A percentile compares a stretch with the other conserved stretches of the same genome.
These are phyloP conservation scores for Dromius quadrimaculatus DNA, from an alignment of 2,888 invertebrate genomes.

Conservation along the genomic window DNA sequence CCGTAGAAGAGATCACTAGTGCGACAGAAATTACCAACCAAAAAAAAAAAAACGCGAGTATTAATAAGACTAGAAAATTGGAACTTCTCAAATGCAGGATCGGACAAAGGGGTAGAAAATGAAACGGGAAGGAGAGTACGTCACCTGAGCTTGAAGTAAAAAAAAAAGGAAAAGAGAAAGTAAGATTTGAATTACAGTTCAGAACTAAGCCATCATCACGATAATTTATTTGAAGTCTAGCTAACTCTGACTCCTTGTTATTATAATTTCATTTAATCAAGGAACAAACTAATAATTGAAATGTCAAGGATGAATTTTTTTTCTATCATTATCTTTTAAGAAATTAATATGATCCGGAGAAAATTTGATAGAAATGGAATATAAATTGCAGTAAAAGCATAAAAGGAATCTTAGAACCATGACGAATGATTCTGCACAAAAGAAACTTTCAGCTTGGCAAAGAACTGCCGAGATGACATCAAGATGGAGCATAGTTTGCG, in stretches of 20 bases:
- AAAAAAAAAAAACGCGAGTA: too few species aligned
- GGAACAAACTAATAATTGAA: constrained; percentile 9
- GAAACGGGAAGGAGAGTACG: too few species aligned
- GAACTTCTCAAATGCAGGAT: too few species aligned
- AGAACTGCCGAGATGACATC: constrained; percentile 37
- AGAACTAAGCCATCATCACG: too few species aligned
- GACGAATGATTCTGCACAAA: constrained; percentile 42
- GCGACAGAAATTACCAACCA: too few species aligned
- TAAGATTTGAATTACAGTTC: too few species aligned
- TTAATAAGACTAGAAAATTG: too few species aligned
- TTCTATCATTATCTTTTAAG: constrained; percentile 24
- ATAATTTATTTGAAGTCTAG: background rate
- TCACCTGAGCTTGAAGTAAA: too few species aligned
- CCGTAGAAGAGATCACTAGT: too few species aligned
- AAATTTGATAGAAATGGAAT: constrained; percentile 44
- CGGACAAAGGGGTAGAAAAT: too few species aligned
- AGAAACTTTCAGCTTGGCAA: constrained; percentile 15
- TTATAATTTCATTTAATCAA: constrained; percentile 19
- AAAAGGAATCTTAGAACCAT: constrained; percentile 45
- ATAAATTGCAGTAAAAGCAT: constrained; percentile 36
- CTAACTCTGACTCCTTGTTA: background rate
- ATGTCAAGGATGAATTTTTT: constrained; percentile 2
- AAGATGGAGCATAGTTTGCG: constrained; percentile 38
- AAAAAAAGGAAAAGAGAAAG: too few species aligned
- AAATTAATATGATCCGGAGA: constrained; percentile 40